These are phyloP conservation scores for Sericinus montela DNA, from an alignment of 2,888 invertebrate genomes.

Conservation along the genomic window DNA sequence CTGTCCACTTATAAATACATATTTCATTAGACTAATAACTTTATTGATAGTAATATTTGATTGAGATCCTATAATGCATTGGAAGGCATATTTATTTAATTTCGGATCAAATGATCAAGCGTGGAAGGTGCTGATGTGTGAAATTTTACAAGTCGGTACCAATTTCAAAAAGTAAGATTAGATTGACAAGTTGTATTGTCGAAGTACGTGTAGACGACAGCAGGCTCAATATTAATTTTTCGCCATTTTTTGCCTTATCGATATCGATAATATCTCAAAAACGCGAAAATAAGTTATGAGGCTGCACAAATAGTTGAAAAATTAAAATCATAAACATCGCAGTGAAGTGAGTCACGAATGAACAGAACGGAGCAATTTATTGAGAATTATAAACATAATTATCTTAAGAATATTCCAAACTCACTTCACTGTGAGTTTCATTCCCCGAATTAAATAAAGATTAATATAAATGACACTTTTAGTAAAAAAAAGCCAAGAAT, in stretches of 20 bases:
- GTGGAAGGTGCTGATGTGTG: constrained; percentile 33
- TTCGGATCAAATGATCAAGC: constrained; percentile 25
- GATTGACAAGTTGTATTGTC: not conserved
- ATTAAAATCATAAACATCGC: not conserved
- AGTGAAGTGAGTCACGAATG: constrained; percentile 2
- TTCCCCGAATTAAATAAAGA: not conserved
- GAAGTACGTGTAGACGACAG: not conserved
- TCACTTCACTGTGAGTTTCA: not conserved
- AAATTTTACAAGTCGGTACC: not conserved
- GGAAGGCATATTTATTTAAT: constrained; percentile 39
- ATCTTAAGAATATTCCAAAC: not conserved
- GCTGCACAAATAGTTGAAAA: not conserved
- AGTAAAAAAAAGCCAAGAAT: too few species aligned
- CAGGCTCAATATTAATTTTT: constrained; percentile 7
- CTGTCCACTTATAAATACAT: constrained; percentile 48
- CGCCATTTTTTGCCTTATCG: constrained; percentile 17
- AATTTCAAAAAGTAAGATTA: not conserved
- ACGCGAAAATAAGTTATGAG: constrained; percentile 15
- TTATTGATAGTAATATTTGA: constrained; percentile 35
- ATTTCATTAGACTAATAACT: constrained; percentile 27
- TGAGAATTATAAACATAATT: not conserved
- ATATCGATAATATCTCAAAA: constrained; percentile 13
- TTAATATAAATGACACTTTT: too few species aligned
- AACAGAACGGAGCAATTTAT: not conserved
- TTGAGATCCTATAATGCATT: constrained; percentile 62